phyloP scores from a whole-genome alignment of 2,113 vertebrate species.

The Siniperca chuatsi region DNA sequence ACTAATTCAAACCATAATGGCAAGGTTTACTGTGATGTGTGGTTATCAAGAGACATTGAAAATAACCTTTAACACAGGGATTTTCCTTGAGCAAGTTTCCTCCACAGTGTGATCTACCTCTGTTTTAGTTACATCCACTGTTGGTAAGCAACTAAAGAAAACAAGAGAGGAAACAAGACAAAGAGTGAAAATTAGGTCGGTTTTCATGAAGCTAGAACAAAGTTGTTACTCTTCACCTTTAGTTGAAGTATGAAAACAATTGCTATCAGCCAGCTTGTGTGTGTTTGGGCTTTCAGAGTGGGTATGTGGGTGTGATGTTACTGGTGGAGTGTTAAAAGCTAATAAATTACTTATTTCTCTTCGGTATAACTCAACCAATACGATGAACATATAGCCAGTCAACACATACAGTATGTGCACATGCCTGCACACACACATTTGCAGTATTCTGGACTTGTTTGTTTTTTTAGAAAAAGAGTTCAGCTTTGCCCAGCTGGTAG shows the following conservation, averaged over 20 bases:
- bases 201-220: conserved; percentile 6
- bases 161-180: conserved; percentile 4
- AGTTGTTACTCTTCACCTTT: conserved; percentile 15
- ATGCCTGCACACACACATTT: neutral
- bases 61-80: neutral
- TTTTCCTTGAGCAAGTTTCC: neutral
- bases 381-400: conserved; percentile 14
- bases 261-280: neutral
- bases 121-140: neutral
- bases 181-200: neutral
- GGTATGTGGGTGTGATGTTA: conserved; percentile 23
- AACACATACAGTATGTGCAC: neutral
- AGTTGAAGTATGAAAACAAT: conserved; percentile 15
- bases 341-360: conserved; percentile 29
- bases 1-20: neutral
- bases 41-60: neutral
- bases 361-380: conserved; percentile 10
- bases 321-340: conserved; percentile 39
- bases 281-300: conserved; percentile 6
- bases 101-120: neutral
- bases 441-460: neutral
- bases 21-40: neutral
- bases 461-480: neutral
- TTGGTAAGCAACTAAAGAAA: conserved; percentile 11
- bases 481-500: neutral